Percentiles rank a stretch among this genome's conserved stretches.
Evolutionary conservation across 2,888 invertebrate genomes (phyloP).

Genomic region (Hyles lineata): DNA sequence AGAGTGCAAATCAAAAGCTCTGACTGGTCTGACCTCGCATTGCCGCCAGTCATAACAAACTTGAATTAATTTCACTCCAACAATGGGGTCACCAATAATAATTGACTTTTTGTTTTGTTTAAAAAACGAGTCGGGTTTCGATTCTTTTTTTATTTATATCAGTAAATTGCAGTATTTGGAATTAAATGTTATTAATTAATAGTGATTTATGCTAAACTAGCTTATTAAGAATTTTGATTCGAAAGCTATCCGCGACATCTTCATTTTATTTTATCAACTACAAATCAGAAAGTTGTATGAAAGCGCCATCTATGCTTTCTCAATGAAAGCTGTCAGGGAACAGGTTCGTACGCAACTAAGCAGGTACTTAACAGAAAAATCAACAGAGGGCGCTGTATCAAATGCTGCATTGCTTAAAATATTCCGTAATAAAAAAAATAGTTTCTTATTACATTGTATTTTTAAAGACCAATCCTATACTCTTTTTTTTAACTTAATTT

Average conservation of each 20-base stretch:
- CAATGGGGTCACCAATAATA: background rate
- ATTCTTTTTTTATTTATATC: background rate
- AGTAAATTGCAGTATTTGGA: too few relatives aligned
- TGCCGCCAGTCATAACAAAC: constrained; percentile 20
- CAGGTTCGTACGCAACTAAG: background rate
- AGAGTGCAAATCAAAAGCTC: constrained; percentile 26
- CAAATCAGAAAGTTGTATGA: too few relatives aligned
- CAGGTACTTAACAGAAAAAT: background rate
- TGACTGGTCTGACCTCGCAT: constrained; percentile 11
- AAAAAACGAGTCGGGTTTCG: background rate
- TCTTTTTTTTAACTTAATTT: background rate
- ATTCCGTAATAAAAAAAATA: too few relatives aligned
- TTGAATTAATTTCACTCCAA: background rate
- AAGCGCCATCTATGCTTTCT: background rate
- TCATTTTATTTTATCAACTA: background rate
- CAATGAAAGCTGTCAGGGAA: too few relatives aligned
- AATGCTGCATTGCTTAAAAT: background rate
- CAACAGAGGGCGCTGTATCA: constrained; percentile 1
- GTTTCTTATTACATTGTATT: too few relatives aligned
- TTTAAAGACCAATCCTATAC: background rate
- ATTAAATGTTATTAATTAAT: too few relatives aligned
- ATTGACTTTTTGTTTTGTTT: background rate
- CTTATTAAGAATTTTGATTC: background rate
- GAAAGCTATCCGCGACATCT: background rate
- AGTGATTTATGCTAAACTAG: too few relatives aligned